Evolutionary conservation across 2,888 invertebrate species (phyloP).

Genomic region (Shargacucullia verbasci): DNA sequence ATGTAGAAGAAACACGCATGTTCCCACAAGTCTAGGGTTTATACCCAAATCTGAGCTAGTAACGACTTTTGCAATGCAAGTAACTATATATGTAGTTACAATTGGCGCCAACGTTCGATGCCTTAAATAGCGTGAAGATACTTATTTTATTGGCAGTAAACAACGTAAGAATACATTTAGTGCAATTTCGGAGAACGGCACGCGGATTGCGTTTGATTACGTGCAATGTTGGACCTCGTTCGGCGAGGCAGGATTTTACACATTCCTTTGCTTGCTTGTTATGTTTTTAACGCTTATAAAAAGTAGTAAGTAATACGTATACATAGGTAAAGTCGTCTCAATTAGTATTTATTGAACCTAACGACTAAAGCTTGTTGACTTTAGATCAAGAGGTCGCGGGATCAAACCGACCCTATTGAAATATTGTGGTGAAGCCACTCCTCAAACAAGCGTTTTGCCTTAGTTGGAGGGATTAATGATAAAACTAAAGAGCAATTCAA

Average conservation of each 20-base stretch:
- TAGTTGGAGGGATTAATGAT: not conserved
- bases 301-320: conserved; percentile 27
- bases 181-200: conserved; percentile 62
- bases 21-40: too few species aligned
- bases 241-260: conserved; percentile 48
- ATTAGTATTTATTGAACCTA: not conserved
- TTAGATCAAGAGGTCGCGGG: conserved; percentile 17
- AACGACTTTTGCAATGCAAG: too few species aligned
- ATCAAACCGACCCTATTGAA: conserved; percentile 16
- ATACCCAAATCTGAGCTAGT: too few species aligned
- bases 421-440: conserved; percentile 25
- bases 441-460: conserved; percentile 4
- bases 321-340: too few species aligned
- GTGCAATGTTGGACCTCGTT: conserved; percentile 64
- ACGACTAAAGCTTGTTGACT: conserved; percentile 19
- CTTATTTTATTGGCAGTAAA: conserved; percentile 67
- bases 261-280: conserved; percentile 48
- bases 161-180: conserved; percentile 62
- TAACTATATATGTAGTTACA: not conserved
- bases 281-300: conserved; percentile 32
- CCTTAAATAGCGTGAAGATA: conserved; percentile 22
- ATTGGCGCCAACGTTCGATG: conserved; percentile 4
- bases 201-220: conserved; percentile 68
- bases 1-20: too few species aligned
- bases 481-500: not conserved